Conservation (phyloP, 2,797 vertebrate genomes). For the Pseudochirops corinnae region DNA sequence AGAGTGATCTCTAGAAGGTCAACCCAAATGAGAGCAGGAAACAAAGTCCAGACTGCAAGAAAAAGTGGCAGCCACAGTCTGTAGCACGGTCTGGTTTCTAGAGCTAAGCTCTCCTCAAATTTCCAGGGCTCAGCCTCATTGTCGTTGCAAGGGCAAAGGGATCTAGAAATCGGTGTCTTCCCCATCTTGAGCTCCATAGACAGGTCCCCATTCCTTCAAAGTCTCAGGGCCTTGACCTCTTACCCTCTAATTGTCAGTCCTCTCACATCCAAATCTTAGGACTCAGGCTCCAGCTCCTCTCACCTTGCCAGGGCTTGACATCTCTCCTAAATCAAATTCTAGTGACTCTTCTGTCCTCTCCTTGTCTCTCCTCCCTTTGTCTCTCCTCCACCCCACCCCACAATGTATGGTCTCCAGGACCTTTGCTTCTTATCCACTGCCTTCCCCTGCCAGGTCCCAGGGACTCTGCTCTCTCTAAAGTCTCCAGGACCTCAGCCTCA, state of each 20-base stretch:
- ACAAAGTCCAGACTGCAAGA: not conserved
- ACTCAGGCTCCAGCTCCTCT: not conserved
- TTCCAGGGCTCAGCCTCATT: not conserved
- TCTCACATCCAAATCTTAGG: not conserved
- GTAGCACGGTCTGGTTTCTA: not conserved
- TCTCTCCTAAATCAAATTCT: not conserved
- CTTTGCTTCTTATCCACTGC: not conserved
- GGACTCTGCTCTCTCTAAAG: not conserved
- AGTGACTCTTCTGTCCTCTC: not conserved
- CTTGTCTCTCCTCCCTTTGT: not conserved
- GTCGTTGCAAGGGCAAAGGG: not conserved
- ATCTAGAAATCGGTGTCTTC: not conserved
- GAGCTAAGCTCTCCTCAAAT: not conserved
- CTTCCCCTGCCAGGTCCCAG: not conserved
- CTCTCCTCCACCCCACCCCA: not conserved
- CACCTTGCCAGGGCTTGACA: not conserved
- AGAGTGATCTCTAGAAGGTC: conserved; percentile 9
- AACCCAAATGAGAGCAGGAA: not conserved
- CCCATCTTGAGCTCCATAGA: not conserved
- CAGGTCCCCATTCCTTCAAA: not conserved
- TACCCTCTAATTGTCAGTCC: not conserved
- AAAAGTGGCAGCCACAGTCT: not conserved
- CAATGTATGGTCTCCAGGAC: not conserved
- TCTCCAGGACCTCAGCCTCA: not conserved
- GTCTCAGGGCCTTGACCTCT: not conserved